phyloP scores from a whole-genome alignment of 1,140 invertebrate species.

The Eufriesea mexicana region DNA sequence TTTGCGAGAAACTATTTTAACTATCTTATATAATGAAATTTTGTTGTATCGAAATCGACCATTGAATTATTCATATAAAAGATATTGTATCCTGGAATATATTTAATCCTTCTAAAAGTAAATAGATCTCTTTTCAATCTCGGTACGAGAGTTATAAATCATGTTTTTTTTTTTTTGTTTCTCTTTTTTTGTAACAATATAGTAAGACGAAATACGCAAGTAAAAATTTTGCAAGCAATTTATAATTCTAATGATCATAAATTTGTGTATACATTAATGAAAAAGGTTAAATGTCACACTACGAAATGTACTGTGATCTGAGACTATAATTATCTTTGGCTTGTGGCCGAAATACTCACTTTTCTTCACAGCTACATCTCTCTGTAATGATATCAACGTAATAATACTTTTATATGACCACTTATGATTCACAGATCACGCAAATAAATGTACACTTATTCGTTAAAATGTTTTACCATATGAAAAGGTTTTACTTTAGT shows the following conservation, averaged over 20 bases:
- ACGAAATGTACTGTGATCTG: slow-evolving; percentile 44
- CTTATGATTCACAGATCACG: neutral
- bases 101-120: neutral
- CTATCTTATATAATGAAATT: slow-evolving; percentile 23
- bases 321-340: slow-evolving; percentile 76
- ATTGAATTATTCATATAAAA: neutral
- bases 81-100: neutral
- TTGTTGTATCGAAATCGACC: neutral
- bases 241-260: neutral
- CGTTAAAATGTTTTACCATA: neutral
- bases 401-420: slow-evolving; percentile 32
- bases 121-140: neutral
- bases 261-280: slow-evolving; percentile 24
- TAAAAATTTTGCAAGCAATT: neutral
- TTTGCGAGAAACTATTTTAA: neutral
- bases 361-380: slow-evolving; percentile 69
- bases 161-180: neutral
- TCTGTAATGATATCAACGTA: slow-evolving; percentile 59
- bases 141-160: neutral
- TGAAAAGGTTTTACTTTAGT: neutral
- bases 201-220: neutral
- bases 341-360: slow-evolving; percentile 71
- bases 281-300: slow-evolving; percentile 41
- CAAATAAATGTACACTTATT: slow-evolving; percentile 5
- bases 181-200: neutral